phyloP scores from a whole-genome alignment of 2,888 invertebrate genomes.

The Iphiclides podalirius region DNA sequence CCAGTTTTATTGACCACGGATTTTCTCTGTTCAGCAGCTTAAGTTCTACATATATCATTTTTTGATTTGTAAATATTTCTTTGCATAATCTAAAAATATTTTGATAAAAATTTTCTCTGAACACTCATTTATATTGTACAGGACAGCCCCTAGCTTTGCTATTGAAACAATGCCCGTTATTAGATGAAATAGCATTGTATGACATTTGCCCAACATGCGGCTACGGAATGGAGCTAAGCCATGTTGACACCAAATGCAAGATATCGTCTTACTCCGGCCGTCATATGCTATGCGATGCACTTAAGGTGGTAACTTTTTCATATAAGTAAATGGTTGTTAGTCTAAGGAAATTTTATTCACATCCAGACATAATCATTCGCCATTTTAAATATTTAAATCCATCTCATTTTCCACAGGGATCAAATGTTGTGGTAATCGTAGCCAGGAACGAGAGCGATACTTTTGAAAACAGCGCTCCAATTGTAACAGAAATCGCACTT shows the following conservation, averaged over 20 bases:
- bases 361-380: too few species aligned
- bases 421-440: slow-evolving; percentile 62
- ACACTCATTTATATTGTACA: too few species aligned
- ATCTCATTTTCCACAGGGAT: slow-evolving; percentile 47
- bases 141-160: slow-evolving; percentile 69
- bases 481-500: slow-evolving; percentile 60
- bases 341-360: too few species aligned
- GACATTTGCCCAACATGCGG: slow-evolving; percentile 64
- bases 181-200: slow-evolving; percentile 71
- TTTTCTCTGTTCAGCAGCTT: too few species aligned
- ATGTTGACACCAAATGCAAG: slow-evolving; percentile 70
- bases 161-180: slow-evolving; percentile 65
- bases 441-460: slow-evolving; percentile 54
- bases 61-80: too few species aligned
- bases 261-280: slow-evolving; percentile 65
- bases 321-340: too few species aligned
- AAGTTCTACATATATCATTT: too few species aligned
- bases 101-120: too few species aligned
- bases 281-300: slow-evolving; percentile 65
- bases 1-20: too few species aligned
- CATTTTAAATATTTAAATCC: too few species aligned
- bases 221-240: slow-evolving; percentile 69
- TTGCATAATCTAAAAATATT: too few species aligned
- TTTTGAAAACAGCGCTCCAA: slow-evolving; percentile 62
- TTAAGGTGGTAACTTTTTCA: slow-evolving; percentile 43